Evolutionary conservation across 1,140 invertebrate genomes (phyloP).

Genomic region (Bathynomus jamesi): DNA sequence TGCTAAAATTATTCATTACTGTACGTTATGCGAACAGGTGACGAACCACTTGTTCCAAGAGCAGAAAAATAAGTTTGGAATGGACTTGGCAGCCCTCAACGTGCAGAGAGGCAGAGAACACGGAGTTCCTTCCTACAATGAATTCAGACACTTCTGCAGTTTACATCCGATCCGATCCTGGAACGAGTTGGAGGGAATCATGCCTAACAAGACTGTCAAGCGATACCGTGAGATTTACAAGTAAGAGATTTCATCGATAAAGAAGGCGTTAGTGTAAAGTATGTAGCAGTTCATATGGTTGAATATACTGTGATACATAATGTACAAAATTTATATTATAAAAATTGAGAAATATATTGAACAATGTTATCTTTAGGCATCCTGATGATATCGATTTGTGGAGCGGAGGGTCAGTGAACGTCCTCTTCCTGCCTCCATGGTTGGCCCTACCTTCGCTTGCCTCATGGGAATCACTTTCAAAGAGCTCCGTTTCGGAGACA

Average conservation of each 20-base stretch:
- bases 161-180: constrained; percentile 55
- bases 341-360: neutral
- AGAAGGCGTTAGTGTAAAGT: neutral
- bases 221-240: constrained; percentile 66
- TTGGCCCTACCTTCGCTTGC: constrained; percentile 52
- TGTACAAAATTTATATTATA: too few species aligned
- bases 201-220: constrained; percentile 78
- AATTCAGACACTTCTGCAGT: constrained; percentile 47
- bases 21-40: constrained; percentile 33
- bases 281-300: neutral
- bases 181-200: constrained; percentile 74
- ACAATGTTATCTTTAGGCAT: constrained; percentile 26
- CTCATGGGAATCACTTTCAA: constrained; percentile 52
- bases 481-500: constrained; percentile 49
- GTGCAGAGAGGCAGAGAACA: constrained; percentile 59
- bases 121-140: constrained; percentile 47
- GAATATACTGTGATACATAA: neutral
- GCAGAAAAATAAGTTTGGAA: constrained; percentile 43
- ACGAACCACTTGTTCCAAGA: constrained; percentile 47
- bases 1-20: neutral
- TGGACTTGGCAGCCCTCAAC: constrained; percentile 60
- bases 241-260: constrained; percentile 47
- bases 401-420: constrained; percentile 48
- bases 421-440: constrained; percentile 43
- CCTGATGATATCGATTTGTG: constrained; percentile 48